These are phyloP conservation scores for Lymantria dispar DNA, from an alignment of 2,888 invertebrate genomes.

Conservation along the genomic window DNA sequence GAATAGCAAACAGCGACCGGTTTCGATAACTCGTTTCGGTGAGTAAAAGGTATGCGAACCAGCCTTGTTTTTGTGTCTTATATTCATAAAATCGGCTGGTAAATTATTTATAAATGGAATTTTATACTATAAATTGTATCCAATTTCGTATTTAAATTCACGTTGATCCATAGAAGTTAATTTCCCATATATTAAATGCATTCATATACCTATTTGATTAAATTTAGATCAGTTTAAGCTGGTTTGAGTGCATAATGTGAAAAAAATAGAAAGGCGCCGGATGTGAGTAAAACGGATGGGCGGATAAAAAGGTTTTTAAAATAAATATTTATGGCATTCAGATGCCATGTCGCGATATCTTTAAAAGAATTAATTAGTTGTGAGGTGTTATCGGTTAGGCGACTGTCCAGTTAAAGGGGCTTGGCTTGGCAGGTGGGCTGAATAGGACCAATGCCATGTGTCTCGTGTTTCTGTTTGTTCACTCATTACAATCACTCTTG, in stretches of 20 bases:
- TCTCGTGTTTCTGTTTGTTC: slow-evolving; percentile 35
- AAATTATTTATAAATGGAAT: slow-evolving; percentile 25
- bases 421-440: slow-evolving; percentile 37
- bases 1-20: slow-evolving; percentile 56
- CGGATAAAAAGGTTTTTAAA: background rate
- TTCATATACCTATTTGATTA: slow-evolving; percentile 16
- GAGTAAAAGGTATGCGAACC: slow-evolving; percentile 58
- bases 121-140: slow-evolving; percentile 10
- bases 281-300: slow-evolving; percentile 3
- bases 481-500: slow-evolving; percentile 42
- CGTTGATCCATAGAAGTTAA: slow-evolving; percentile 9
- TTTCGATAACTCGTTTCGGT: slow-evolving; percentile 56
- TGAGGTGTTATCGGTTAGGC: slow-evolving; percentile 4
- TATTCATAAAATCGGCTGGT: slow-evolving; percentile 28
- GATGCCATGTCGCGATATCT: slow-evolving; percentile 14
- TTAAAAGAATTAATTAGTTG: slow-evolving; percentile 23
- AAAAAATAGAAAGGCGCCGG: slow-evolving; percentile 9
- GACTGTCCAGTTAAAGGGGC: slow-evolving; percentile 22
- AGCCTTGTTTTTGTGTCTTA: slow-evolving; percentile 49
- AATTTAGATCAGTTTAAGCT: slow-evolving; percentile 7
- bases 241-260: slow-evolving; percentile 5
- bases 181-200: slow-evolving; percentile 14
- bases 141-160: slow-evolving; percentile 25
- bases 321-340: slow-evolving; percentile 10
- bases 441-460: slow-evolving; percentile 21